Conservation (phyloP, 2,113 vertebrate species). For the Genyomyrus donnyi region DNA sequence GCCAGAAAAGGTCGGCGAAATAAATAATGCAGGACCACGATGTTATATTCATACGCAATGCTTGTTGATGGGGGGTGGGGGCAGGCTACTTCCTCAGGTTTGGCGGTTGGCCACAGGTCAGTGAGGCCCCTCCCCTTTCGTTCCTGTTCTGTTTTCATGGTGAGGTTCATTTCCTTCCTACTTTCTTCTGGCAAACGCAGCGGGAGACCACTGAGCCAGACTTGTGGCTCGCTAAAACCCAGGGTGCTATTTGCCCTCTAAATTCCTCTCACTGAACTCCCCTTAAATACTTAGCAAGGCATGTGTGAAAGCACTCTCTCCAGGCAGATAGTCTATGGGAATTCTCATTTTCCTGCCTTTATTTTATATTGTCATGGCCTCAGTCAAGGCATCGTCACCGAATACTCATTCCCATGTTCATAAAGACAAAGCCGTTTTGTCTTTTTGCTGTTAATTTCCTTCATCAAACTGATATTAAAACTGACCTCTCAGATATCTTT, state of each 20-base stretch:
- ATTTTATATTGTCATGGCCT: conserved; percentile 26
- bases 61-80: too few species aligned
- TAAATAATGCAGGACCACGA: too few species aligned
- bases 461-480: neutral
- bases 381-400: neutral
- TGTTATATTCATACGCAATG: too few species aligned
- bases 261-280: conserved; percentile 51
- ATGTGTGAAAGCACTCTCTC: conserved; percentile 29
- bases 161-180: conserved; percentile 30
- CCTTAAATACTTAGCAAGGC: conserved; percentile 55
- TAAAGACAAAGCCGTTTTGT: neutral
- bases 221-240: conserved; percentile 45
- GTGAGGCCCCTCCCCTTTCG: conserved; percentile 19
- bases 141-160: conserved; percentile 27
- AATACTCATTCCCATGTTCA: neutral
- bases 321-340: conserved; percentile 29
- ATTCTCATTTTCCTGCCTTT: conserved; percentile 30
- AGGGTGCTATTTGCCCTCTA: conserved; percentile 49
- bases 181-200: conserved; percentile 22
- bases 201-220: conserved; percentile 31
- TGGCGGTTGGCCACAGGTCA: conserved; percentile 22
- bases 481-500: neutral
- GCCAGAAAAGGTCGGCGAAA: too few species aligned
- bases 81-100: conserved; percentile 4
- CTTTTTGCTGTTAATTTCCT: neutral